Base-by-base conservation (phyloP, 2,797 vertebrate genomes). In the Ptychobarbus kaznakovi region DNA sequence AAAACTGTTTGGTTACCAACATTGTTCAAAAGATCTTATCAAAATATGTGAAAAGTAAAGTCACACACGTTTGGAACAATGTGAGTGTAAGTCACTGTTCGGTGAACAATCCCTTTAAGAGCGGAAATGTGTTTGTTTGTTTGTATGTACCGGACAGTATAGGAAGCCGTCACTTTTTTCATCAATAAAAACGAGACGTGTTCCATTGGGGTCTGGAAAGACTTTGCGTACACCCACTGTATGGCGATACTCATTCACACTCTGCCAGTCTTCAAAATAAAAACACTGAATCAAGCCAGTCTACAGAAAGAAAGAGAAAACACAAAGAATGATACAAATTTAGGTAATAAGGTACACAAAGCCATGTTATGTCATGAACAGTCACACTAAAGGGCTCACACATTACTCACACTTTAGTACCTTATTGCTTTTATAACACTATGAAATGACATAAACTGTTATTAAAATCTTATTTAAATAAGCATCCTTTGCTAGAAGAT, bases 131-230 rank as follows among this genome's bases (percentile, higher is more conserved):
- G 44, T 68, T 69, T 61, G 42, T 68, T 69, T 61, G 42, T 94
- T n/a, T 22, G 4, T 83, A 35, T 86, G 96, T 94, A 97, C 96
- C 20, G 97, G 96, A 83, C 95, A 97, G 86, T 97, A 96, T 89
- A 99, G 93, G 94, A 98, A 99, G 88, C 98, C 97, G 32, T 97
- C 93, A 46, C 96, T 97, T 93, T 97, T 98, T 90, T 99, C 96
- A 89, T 99, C 97, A 80, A 98, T 97, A 90, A 99, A 97, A 92
- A 96, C 95, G 88, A 99, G 88, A 86, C 91, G 95, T 10, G 97
- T 97, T 85, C 97, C 97, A 82, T 93, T 97, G 75, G 96, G 93
- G 91, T 99, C 97, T 38, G 97, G 97, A 91, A 97, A 98, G 87
- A 99, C 93, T 92, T 96, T 99, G 87, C 95, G 96, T 86, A 99